phyloP scores from a whole-genome alignment of 2,113 vertebrate genomes.

The Steatornis caripensis region DNA sequence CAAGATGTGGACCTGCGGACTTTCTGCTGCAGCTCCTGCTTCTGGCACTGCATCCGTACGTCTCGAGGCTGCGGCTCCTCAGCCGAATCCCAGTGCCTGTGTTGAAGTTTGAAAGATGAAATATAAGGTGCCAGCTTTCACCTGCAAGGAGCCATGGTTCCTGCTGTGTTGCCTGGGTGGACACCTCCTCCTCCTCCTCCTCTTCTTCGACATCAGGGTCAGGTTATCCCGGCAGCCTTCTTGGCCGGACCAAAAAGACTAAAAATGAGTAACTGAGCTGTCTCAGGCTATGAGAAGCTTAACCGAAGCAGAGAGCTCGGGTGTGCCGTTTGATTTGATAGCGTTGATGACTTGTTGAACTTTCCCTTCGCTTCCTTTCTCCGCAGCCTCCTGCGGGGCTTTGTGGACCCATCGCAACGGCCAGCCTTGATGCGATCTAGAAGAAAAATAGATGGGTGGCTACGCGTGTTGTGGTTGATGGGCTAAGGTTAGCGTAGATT shows the following conservation, averaged over 20 bases:
- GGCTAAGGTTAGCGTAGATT: background rate
- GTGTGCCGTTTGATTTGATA: background rate
- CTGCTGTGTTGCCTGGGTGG: background rate
- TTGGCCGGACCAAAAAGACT: background rate
- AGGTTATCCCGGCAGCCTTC: background rate
- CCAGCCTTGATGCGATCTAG: background rate
- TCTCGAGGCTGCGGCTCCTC: background rate
- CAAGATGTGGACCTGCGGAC: too few species aligned
- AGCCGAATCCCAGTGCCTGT: background rate
- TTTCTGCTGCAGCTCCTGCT: background rate
- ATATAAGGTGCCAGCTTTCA: fast-evolving
- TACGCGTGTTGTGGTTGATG: fast-evolving
- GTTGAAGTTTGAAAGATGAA: too few species aligned
- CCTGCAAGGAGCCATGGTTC: fast-evolving
- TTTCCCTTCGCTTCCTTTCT: background rate
- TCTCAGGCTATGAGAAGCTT: background rate
- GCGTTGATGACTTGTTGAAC: background rate
- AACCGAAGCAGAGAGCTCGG: background rate
- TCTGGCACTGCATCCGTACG: background rate
- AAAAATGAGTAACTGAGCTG: background rate
- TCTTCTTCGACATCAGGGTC: background rate
- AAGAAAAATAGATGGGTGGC: fast-evolving
- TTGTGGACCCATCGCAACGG: background rate
- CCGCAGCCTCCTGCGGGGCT: background rate
- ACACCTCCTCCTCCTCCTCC: background rate